Base-by-base conservation (phyloP, 2,113 vertebrate species). In the Nothobranchius kuhntae region DNA sequence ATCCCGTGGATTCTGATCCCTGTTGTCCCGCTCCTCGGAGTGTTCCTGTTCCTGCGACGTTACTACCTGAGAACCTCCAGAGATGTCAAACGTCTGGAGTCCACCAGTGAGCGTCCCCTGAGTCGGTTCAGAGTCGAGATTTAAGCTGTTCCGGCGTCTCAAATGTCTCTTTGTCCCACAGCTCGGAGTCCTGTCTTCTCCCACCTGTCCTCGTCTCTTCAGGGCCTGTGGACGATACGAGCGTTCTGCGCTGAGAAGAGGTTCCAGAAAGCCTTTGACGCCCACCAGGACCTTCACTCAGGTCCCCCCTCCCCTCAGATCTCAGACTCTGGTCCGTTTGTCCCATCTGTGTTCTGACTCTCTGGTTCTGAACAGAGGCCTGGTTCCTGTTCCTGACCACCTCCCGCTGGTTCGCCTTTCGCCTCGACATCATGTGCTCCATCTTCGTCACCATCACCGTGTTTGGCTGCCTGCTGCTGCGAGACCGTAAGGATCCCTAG, bases 301-400 rank as follows among this genome's bases (percentile, higher is more conserved):
- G 96, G 98, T 99, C 45, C 4, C 10, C 17, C 24, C 24, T 21
- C 4, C 21, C 14, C 7, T 40, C 4, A 2, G 4, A 7, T 14
- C 52, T 13, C 7, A 3, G 1, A n/a, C 11, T 2, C 4, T 35
- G n/a, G 15, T 10, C 14, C 5, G 21, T n/a, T 36, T 6, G 15
- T 17, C 13, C 36, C 15, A 5, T 9, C 8, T 0, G 2, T 8
- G 2, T 40, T 24, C 7, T 63, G 21, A 68, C 2, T 2, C 6
- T 9, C 0, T 17, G 2, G 0, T 52, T 13, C 40, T 21, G n/a
- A 61, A 42, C 86, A 99, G 97, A 92, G 81, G 92, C 97, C 45
- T 99, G 96, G 95, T 99, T 98, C 91, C 88, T 99, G 74, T 98
- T 98, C 83, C 74, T 99, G 87, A 95, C 95, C 0, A 97, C 95